Conservation (phyloP, 1,140 invertebrate species). For the Aphelinus certus region DNA sequence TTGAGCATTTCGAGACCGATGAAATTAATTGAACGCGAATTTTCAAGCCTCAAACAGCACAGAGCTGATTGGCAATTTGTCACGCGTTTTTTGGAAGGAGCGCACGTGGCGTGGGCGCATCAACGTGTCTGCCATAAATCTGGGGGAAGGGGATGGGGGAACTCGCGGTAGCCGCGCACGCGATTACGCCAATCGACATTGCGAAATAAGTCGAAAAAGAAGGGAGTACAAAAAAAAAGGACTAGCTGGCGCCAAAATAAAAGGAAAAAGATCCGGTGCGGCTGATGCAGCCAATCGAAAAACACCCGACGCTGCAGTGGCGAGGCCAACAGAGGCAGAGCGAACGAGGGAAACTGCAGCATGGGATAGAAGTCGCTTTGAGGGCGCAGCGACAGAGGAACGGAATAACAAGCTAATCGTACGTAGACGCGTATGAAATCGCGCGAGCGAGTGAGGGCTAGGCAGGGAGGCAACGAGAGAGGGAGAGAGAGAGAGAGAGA, state of each 20-base stretch:
- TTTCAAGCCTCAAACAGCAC: no score
- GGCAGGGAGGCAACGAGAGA: neutral
- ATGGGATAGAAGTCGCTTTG: neutral
- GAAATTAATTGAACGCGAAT: no score
- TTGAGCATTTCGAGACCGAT: no score
- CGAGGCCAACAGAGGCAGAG: neutral
- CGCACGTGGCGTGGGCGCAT: no score
- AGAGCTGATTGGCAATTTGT: no score
- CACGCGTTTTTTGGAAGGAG: no score
- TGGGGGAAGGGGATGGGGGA: no score
- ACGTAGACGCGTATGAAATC: neutral
- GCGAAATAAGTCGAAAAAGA: neutral
- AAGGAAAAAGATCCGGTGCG: neutral
- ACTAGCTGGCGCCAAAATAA: neutral
- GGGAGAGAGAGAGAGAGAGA: neutral
- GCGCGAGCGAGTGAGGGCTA: neutral
- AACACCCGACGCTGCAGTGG: no score
- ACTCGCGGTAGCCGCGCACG: no score
- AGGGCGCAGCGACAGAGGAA: neutral
- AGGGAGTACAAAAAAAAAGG: neutral
- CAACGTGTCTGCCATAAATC: no score
- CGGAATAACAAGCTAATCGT: conserved; percentile 19
- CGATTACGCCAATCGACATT: no score
- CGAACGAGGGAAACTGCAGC: conserved; percentile 13
- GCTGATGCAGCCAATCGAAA: no score